phyloP scores from a whole-genome alignment of 2,797 vertebrate species.

The Phataginus tricuspis region DNA sequence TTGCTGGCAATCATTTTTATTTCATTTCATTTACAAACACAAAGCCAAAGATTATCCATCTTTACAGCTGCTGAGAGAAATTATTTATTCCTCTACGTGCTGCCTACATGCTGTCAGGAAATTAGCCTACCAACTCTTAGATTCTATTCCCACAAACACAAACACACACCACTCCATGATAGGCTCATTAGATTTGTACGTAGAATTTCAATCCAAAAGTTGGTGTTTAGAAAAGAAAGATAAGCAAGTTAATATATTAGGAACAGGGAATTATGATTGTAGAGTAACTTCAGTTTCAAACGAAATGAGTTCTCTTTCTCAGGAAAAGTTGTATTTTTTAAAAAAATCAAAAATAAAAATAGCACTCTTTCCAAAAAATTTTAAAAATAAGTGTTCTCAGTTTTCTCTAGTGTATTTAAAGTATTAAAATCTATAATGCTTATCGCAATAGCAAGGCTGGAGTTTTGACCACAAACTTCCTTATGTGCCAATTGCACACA shows the following conservation, averaged over 20 bases:
- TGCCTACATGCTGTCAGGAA: slow-evolving; percentile 58
- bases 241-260: neutral
- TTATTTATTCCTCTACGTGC: slow-evolving; percentile 40
- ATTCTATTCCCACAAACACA: neutral
- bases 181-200: neutral
- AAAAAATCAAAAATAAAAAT: slow-evolving; percentile 14
- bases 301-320: neutral
- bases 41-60: slow-evolving; percentile 51
- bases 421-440: neutral
- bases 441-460: neutral
- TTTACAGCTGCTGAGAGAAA: slow-evolving; percentile 45
- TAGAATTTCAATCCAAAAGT: slow-evolving; percentile 22
- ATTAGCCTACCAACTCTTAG: neutral
- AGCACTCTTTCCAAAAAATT: neutral
- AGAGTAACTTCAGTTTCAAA: slow-evolving; percentile 20
- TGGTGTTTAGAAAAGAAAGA: slow-evolving; percentile 3
- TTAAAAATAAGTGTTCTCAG: neutral
- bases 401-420: neutral
- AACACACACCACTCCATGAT: neutral
- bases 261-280: neutral
- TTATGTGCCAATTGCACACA: neutral
- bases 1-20: slow-evolving; percentile 33
- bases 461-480: neutral
- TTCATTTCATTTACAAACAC: slow-evolving; percentile 52
- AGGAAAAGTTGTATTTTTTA: neutral